Evolutionary conservation across 2,113 vertebrate species (phyloP).

Genomic region (Dasyurus viverrinus): DNA sequence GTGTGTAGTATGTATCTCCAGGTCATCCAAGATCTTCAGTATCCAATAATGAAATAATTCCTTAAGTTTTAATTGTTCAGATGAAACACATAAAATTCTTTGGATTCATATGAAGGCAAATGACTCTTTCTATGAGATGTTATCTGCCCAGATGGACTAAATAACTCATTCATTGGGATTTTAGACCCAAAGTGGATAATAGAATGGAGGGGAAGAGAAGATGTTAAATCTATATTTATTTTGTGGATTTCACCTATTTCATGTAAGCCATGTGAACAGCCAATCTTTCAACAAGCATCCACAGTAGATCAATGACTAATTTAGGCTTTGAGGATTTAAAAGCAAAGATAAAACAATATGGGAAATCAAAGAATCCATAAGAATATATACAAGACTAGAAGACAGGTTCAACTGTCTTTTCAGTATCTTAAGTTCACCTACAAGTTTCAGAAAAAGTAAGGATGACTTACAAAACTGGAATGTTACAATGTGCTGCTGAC

Average conservation of each 20-base stretch:
- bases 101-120: neutral
- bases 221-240: slow-evolving; percentile 2
- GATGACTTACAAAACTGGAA: neutral
- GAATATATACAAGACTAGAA: neutral
- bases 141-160: neutral
- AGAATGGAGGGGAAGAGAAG: neutral
- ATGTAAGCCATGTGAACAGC: neutral
- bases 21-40: neutral
- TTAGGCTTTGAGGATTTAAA: neutral
- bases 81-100: slow-evolving; percentile 10
- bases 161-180: neutral
- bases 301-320: neutral
- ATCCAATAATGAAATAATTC: neutral
- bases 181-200: neutral
- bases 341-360: neutral
- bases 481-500: slow-evolving; percentile 2
- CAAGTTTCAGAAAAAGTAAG: neutral
- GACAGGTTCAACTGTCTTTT: neutral
- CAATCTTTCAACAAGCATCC: neutral
- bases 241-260: neutral
- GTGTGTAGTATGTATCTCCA: neutral
- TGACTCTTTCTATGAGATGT: neutral
- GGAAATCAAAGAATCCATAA: neutral
- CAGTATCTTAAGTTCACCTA: neutral
- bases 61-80: neutral